These are phyloP conservation scores for Macrotis lagotis DNA, from an alignment of 2,113 vertebrate genomes.

Conservation along the genomic window DNA sequence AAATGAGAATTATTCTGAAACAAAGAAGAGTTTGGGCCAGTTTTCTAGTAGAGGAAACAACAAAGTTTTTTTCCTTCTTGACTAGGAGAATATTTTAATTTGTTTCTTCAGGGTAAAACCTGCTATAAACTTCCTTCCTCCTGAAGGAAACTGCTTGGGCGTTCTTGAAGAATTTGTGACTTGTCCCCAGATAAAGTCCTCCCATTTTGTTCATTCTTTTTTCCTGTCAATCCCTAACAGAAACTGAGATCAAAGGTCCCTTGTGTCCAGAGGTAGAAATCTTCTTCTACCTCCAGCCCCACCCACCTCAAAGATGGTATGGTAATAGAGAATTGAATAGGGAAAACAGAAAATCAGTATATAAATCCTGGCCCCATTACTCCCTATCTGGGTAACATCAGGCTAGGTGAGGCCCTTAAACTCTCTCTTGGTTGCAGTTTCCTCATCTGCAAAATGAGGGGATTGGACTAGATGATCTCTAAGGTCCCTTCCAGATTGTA, in stretches of 20 bases:
- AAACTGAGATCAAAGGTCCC: background rate
- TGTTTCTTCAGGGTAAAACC: background rate
- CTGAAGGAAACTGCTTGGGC: background rate
- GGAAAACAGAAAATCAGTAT: background rate
- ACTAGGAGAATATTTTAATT: background rate
- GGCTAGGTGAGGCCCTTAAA: background rate
- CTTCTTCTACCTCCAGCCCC: background rate
- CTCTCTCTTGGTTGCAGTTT: background rate
- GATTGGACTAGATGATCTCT: background rate
- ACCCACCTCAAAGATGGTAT: background rate
- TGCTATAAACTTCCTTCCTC: background rate
- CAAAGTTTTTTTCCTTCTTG: background rate
- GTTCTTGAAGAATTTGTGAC: background rate
- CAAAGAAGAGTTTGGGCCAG: background rate
- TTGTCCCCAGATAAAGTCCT: background rate
- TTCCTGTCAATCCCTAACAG: background rate
- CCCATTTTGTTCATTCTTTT: background rate
- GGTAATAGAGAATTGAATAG: background rate
- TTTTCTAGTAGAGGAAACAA: background rate
- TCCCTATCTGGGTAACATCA: background rate
- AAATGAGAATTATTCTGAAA: background rate
- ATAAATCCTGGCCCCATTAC: background rate
- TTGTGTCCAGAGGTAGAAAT: background rate
- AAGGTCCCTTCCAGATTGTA: background rate
- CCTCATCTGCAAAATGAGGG: background rate